Percentiles rank a stretch among this genome's conserved stretches.
phyloP scores from a whole-genome alignment of 2,797 vertebrate genomes.

The Prionace glauca region DNA sequence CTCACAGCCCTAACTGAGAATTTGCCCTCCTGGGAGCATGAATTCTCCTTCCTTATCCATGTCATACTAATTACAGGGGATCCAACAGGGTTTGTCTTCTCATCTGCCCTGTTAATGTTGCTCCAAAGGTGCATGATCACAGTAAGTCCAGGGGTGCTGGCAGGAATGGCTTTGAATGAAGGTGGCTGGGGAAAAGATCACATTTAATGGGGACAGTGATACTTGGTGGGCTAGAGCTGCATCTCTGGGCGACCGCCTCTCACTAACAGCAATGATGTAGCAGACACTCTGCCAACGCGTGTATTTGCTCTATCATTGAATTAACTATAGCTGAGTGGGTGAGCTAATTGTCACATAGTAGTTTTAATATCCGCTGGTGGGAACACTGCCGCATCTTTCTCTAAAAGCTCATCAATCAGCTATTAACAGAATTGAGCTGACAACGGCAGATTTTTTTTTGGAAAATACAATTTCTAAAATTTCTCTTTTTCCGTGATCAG shows the following conservation, averaged over 20 bases:
- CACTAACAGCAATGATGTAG: background rate
- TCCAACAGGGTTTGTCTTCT: background rate
- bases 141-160: background rate
- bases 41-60: background rate
- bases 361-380: background rate
- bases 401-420: constrained; percentile 17
- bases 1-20: no score
- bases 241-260: background rate
- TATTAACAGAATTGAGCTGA: background rate
- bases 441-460: background rate
- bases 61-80: background rate
- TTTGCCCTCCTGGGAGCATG: background rate
- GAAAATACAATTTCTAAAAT: background rate
- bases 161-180: background rate
- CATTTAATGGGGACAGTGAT: no score
- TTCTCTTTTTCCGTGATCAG: background rate
- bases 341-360: constrained; percentile 20
- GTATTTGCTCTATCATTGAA: constrained; percentile 2
- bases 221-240: background rate
- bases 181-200: background rate
- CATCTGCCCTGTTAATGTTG: background rate
- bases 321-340: background rate
- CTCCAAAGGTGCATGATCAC: no score
- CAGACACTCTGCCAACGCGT: background rate
- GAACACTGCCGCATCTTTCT: background rate